A percentile compares a stretch with the other conserved stretches of the same genome.
Conservation (phyloP, 2,113 vertebrate species). For the Scomber japonicus region DNA sequence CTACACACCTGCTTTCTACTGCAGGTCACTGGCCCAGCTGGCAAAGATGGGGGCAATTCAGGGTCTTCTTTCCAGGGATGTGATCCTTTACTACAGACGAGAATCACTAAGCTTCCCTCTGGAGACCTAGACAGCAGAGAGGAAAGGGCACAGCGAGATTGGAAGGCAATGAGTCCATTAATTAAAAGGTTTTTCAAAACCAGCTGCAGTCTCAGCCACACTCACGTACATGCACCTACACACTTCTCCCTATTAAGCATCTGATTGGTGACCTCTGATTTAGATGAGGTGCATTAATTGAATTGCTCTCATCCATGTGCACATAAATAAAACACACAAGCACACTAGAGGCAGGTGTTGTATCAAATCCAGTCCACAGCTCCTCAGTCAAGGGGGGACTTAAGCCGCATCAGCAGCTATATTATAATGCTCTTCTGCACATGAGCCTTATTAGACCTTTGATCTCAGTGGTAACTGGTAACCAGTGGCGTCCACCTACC, state of each 20-base stretch:
- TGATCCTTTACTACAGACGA: conserved; percentile 77
- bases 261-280: conserved; percentile 47
- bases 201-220: conserved; percentile 41
- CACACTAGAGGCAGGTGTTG: conserved; percentile 67
- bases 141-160: conserved; percentile 77
- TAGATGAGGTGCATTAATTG: conserved; percentile 46
- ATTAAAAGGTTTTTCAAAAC: conserved; percentile 83
- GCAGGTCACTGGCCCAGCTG: conserved; percentile 53
- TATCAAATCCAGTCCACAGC: conserved; percentile 42
- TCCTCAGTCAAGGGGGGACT: conserved; percentile 16
- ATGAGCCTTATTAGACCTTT: conserved; percentile 65
- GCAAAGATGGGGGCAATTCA: conserved; percentile 59
- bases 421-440: conserved; percentile 52
- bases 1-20: conserved; percentile 17
- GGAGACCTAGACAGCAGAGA: conserved; percentile 66
- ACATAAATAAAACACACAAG: conserved; percentile 30
- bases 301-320: conserved; percentile 39
- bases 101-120: conserved; percentile 76
- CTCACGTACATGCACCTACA: neutral
- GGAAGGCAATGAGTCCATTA: conserved; percentile 90
- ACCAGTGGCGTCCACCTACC: conserved; percentile 32
- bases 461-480: conserved; percentile 42
- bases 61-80: conserved; percentile 74
- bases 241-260: conserved; percentile 19
- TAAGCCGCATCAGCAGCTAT: conserved; percentile 45